These are phyloP conservation scores for Erythrolamprus reginae DNA, from an alignment of 2,113 vertebrate species.

Conservation along the genomic window DNA sequence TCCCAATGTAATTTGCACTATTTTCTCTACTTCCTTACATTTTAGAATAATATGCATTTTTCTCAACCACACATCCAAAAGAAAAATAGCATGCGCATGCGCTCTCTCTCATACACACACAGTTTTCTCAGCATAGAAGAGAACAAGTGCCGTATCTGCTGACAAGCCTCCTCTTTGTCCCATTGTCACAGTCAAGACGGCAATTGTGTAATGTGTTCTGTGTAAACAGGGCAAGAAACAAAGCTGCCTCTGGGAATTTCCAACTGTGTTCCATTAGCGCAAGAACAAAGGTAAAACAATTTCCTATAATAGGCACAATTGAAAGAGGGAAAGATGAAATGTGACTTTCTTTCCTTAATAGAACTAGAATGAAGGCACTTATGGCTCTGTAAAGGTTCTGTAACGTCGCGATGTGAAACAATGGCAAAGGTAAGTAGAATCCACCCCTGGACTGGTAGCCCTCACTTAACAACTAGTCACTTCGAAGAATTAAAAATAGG, in stretches of 20 bases:
- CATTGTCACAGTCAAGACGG: slow-evolving; percentile 21
- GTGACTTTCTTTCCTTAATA: not conserved
- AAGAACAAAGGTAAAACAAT: not conserved
- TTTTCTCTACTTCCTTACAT: not conserved
- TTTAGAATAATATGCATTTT: not conserved
- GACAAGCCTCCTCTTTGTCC: slow-evolving; percentile 22
- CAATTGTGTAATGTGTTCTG: slow-evolving; percentile 1
- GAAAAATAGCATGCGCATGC: not conserved
- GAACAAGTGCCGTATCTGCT: slow-evolving; percentile 19
- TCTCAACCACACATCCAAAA: not conserved
- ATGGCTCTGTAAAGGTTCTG: not conserved
- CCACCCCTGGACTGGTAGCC: not conserved
- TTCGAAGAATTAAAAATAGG: not conserved
- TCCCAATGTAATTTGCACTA: not conserved
- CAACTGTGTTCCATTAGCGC: not conserved
- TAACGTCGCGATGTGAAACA: too few relatives aligned
- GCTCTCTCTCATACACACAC: not conserved
- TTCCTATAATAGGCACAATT: not conserved
- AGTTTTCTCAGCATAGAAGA: not conserved
- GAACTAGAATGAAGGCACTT: not conserved
- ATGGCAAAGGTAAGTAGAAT: too few relatives aligned
- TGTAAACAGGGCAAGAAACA: slow-evolving; percentile 29
- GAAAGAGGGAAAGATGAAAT: not conserved
- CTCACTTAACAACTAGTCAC: not conserved
- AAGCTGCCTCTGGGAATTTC: slow-evolving; percentile 11